Conservation (phyloP, 2,797 vertebrate genomes). For the Lithobates pipiens region DNA sequence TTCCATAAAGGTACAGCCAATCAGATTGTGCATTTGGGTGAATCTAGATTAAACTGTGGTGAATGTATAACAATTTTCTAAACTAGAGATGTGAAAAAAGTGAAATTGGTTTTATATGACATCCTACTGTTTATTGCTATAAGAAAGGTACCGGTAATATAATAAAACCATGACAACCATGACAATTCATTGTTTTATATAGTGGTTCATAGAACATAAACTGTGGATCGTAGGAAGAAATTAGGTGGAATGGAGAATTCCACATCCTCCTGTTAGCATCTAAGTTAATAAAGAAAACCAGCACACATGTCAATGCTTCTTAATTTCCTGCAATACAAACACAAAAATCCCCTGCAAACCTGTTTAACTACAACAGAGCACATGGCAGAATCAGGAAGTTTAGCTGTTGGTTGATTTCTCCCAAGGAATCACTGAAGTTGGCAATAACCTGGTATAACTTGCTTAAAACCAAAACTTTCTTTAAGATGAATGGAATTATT, state of each 20-base stretch:
- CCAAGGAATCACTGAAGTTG: not conserved
- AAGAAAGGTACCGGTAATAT: not conserved
- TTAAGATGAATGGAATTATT: no score
- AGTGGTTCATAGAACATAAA: no score
- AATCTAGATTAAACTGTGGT: no score
- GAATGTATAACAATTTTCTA: not conserved
- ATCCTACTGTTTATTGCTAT: not conserved
- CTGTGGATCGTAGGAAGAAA: no score
- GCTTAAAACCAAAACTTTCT: not conserved
- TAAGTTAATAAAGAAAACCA: no score
- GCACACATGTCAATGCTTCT: no score
- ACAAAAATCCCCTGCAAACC: not conserved
- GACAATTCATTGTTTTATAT: no score
- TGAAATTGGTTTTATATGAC: not conserved
- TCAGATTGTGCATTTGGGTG: no score
- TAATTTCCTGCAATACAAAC: no score
- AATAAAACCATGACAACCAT: not conserved
- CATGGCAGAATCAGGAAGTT: not conserved
- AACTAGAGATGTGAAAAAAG: not conserved
- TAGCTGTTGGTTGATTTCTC: not conserved
- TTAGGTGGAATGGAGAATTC: no score
- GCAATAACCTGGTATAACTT: not conserved
- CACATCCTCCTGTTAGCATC: no score
- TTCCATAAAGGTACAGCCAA: not conserved
- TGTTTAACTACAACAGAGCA: not conserved